phyloP scores from a whole-genome alignment of 2,888 invertebrate species.

The Hyposoter dolosus region DNA sequence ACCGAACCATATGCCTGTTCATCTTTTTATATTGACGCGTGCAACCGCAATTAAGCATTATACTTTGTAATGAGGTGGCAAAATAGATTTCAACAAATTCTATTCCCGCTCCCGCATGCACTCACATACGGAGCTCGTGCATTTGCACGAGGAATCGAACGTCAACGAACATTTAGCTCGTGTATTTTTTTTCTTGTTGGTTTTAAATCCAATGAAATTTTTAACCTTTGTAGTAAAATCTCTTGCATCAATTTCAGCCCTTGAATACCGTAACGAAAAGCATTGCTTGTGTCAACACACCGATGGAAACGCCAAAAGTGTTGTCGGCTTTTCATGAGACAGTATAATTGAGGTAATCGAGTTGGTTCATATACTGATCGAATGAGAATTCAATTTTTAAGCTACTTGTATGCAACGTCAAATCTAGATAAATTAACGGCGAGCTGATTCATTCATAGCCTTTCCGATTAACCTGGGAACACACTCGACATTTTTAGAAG shows the following conservation, averaged over 20 bases:
- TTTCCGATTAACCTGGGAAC: no score
- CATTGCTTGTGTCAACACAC: no score
- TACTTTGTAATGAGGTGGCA: background rate
- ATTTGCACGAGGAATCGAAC: background rate
- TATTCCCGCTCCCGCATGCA: background rate
- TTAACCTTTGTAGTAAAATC: background rate
- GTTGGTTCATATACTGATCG: no score
- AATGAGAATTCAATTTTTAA: no score
- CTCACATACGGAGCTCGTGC: background rate
- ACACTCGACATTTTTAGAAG: no score
- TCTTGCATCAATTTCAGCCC: background rate
- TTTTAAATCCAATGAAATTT: background rate
- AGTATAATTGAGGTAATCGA: no score
- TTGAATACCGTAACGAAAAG: no score
- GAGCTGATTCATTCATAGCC: no score
- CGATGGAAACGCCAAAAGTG: no score
- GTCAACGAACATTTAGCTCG: background rate
- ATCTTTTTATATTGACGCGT: background rate
- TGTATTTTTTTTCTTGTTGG: background rate
- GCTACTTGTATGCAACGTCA: no score
- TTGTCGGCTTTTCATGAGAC: no score
- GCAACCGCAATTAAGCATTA: background rate
- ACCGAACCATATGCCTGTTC: background rate
- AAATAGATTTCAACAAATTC: background rate
- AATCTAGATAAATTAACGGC: no score